Base-by-base conservation (phyloP, 2,888 invertebrate genomes). In the Drosophila affinis region DNA sequence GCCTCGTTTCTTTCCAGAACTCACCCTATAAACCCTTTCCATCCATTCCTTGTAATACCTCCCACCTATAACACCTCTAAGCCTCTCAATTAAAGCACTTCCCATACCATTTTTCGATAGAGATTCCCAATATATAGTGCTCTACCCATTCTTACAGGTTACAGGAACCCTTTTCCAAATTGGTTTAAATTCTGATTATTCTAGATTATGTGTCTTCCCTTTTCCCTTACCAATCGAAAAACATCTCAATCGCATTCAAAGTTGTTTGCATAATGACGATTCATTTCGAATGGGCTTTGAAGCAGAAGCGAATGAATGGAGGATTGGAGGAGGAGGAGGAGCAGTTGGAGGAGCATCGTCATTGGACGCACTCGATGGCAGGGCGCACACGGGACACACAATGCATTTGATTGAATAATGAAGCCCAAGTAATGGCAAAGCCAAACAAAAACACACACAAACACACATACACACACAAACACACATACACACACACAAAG, bases 381-480 rank as follows among this genome's bases (percentile, higher is more conserved):
- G 12, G 34, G 34, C 72, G 27, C 44, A 21, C 27, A 32, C 54
- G 39, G 67, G 14, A 51, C 60, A 29, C 32, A 73, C 87, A 84
- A 84, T 87, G 87, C 85, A 81, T 81, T 78, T 77, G 79, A 82
- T 84, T 84, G 76, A 84, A 84, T 82, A 87, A 82, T 82, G 76
- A 83, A 80, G 61, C 72, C 62, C 48, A 70, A 84, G 76, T 64
- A 78, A 83, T 83, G 72, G 53, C 73, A 78, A 84, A 84, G 56
- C 68, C 67, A 84, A 80, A 81, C 71, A 81, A 71, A 65, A 69
- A 62, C 55, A 62, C 56, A 47, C 54, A 60, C 21, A 60, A 3
- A 21, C 21, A 21, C 18, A 18, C 18, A 2, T 7, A 56, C 52
- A 62, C 70, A 81, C 74, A 78, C 65, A 69, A 45, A 46, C 60